Base-by-base conservation (phyloP, 1,140 invertebrate species). In the Drosophila malerkotliana region DNA sequence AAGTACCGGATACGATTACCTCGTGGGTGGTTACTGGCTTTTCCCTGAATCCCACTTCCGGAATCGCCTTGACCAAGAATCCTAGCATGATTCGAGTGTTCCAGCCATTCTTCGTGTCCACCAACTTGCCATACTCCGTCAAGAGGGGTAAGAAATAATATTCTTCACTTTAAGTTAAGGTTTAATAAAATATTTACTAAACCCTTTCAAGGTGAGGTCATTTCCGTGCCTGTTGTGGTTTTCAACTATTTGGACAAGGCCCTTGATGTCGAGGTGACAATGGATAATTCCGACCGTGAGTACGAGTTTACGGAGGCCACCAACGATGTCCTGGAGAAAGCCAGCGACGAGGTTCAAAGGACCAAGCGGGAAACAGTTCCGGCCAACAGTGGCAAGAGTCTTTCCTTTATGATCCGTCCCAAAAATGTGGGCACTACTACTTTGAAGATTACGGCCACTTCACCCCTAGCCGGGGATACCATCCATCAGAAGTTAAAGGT, bases 21-120 rank as follows among this genome's bases (percentile, higher is more conserved):
- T 97, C 97, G 1, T 99, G 98, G 98, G 94, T 97, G 15, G 94
- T 99, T 0, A 97, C 96, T 32, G 98, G 97, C 1, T 99, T 99
- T 91, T 97, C 98, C 0, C 93, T 99, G 41, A 97, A 98, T 92
- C 93, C 96, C 0, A 93, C 95, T 8, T 92, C 95, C 57, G 98
- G 98, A 15, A 93, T 99, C 0, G 98, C 97, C 2, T 92, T 99
- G 3, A 95, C 96, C 9, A 92, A 95, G 52, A 89, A 93, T 63
- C 93, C 95, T 14, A 94, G 94, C 77, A 96, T 96, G 94, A 92
- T 99, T 26, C 94, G 94, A 87, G 96, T 98, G 0, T 97, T 97
- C 88, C 95, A 97, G 80, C 96, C 96, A 4, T 98, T 99, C 92
- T 98, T 98, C 84, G 93, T 98, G 28, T 95, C 95, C 2, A 90